phyloP scores from a whole-genome alignment of 2,888 invertebrate genomes.

The Lasius platythorax region DNA sequence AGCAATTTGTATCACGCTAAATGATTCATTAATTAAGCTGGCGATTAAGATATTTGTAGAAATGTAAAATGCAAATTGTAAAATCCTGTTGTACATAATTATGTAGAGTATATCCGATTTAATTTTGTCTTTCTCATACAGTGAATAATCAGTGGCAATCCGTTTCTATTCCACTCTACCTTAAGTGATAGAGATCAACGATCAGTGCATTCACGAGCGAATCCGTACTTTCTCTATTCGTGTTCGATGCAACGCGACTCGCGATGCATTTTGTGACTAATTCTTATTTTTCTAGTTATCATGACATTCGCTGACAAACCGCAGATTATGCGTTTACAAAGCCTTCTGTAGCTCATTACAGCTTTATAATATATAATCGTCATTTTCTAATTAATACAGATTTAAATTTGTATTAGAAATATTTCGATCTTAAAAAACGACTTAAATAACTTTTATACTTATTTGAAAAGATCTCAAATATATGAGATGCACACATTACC shows the following conservation, averaged over 20 bases:
- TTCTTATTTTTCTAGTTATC: not conserved
- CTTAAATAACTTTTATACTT: no score
- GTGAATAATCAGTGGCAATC: not conserved
- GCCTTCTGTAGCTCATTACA: not conserved
- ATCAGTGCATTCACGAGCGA: constrained; percentile 5
- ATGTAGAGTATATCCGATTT: not conserved
- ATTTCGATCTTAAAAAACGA: not conserved
- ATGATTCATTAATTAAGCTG: not conserved
- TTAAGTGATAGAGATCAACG: constrained; percentile 43
- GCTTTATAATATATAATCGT: not conserved
- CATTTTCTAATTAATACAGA: not conserved
- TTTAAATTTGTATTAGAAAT: not conserved
- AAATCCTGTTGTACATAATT: not conserved
- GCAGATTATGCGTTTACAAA: not conserved
- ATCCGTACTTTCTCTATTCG: not conserved
- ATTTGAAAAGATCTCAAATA: not conserved
- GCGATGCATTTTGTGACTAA: not conserved
- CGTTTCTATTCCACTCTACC: not conserved
- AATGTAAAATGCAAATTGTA: not conserved
- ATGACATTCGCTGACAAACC: not conserved
- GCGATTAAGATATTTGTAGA: not conserved
- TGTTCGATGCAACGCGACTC: not conserved
- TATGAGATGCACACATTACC: not conserved
- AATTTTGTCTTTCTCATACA: not conserved
- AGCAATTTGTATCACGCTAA: not conserved